Base-by-base conservation (phyloP, 2,113 vertebrate genomes). In the Callocephalon fimbriatum region DNA sequence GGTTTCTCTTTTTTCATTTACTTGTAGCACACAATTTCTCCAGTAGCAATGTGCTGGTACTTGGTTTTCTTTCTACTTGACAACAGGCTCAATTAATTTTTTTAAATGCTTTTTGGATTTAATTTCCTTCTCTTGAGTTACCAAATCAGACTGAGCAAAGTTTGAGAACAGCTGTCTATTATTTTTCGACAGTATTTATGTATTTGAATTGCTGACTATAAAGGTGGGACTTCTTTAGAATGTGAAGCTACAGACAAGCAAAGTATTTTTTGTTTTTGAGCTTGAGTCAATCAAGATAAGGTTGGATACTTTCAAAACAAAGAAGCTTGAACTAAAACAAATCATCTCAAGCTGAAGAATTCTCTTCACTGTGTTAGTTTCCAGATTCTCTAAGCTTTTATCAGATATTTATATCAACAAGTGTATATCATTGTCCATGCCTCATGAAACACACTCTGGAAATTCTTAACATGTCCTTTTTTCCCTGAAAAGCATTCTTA, bases 1-100 rank as follows among this genome's bases (percentile, higher is more conserved):
- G 53, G 58, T 72, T 91, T 88, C 81, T 87, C 37, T 62, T 93
- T 91, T 90, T 93, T 90, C 81, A 79, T 95, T 95, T 93, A 50
- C 58, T 93, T 82, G 73, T 65, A 93, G 40, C 58, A 78, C 77
- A 86, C 0, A 1, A 50, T 88, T 71, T 84, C 56, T 84, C 21
- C 32, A 58, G 56, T 23, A 23, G 21, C 56, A 35, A 35, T 92
- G 87, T 65, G 63, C 45, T 73, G 54, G 67, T 90, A 88, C 93
- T 93, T 96, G 53, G 92, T 94, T 96, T 88, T 83, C 67, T 83
- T 95, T 88, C 90, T 88, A 59, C 59, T 79, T 2, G 2, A 92
- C 27, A 90, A 85, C 88, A 94, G 37, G 38, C 10, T 81, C 6
- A 3, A 94, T 91, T 94, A 93, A 68, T 72, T 89, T 86, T 87